These are phyloP conservation scores for Diaperis boleti DNA, from an alignment of 2,888 invertebrate species.

Conservation along the genomic window DNA sequence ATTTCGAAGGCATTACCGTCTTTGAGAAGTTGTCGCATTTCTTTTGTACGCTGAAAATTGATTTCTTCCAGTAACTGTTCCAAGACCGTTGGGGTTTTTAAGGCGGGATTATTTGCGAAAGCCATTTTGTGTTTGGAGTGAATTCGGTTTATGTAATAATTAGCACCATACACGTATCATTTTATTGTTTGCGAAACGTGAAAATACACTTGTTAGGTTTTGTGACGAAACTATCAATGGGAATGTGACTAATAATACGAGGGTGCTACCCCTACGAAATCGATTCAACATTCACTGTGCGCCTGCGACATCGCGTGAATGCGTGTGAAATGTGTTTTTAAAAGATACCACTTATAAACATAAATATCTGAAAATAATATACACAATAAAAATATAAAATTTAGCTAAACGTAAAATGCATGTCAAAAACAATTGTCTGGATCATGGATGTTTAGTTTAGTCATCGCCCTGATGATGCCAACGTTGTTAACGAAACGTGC, in stretches of 20 bases:
- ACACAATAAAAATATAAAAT: too few relatives aligned
- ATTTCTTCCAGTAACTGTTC: constrained; percentile 92
- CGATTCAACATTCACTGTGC: constrained; percentile 28
- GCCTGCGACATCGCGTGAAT: constrained; percentile 27
- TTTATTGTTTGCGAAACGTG: constrained; percentile 10
- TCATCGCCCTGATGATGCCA: too few relatives aligned
- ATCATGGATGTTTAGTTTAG: too few relatives aligned
- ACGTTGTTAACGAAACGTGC: too few relatives aligned
- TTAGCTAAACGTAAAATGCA: too few relatives aligned
- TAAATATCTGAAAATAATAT: too few relatives aligned
- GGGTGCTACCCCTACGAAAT: constrained; percentile 40
- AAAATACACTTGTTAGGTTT: neutral
- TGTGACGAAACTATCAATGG: constrained; percentile 12
- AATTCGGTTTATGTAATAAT: neutral
- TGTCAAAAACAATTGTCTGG: too few relatives aligned
- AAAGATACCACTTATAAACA: too few relatives aligned
- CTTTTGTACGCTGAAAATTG: constrained; percentile 92
- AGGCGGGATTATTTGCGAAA: constrained; percentile 60
- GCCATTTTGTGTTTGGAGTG: constrained; percentile 57
- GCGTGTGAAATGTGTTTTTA: constrained; percentile 4
- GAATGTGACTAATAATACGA: constrained; percentile 33
- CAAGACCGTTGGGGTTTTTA: constrained; percentile 76
- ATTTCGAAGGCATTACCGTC: constrained; percentile 78
- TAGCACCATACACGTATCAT: constrained; percentile 27
- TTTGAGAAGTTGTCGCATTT: constrained; percentile 88